These are phyloP conservation scores for Sebastes fasciatus DNA, from an alignment of 2,113 vertebrate genomes.

Conservation along the genomic window DNA sequence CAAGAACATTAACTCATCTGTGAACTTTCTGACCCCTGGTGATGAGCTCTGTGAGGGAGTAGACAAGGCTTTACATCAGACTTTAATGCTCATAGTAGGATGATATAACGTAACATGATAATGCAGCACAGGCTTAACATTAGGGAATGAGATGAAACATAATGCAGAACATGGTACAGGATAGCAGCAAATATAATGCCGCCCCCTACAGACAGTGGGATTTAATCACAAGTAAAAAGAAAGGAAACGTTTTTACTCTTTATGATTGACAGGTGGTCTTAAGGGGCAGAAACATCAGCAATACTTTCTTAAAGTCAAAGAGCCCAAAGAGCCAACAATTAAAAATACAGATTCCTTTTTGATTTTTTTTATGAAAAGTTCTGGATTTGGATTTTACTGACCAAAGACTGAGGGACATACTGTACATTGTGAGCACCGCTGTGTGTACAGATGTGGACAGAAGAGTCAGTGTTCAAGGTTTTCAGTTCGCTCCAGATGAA, in stretches of 20 bases:
- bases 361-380: background rate
- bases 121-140: background rate
- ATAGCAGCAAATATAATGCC: background rate
- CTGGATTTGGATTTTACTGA: background rate
- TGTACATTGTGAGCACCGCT: background rate
- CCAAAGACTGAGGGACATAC: background rate
- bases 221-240: background rate
- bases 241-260: background rate
- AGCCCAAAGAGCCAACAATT: background rate
- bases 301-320: background rate
- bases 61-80: background rate
- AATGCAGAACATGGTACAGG: background rate
- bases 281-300: background rate
- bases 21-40: background rate
- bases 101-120: background rate
- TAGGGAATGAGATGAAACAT: background rate
- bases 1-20: background rate
- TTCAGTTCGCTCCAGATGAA: background rate
- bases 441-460: background rate
- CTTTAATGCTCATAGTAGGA: background rate
- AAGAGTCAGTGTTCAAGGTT: conserved; percentile 3
- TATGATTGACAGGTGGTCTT: background rate
- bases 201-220: background rate
- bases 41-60: conserved; percentile 5
- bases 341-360: background rate